These are phyloP conservation scores for Mythimna ferrago DNA, from an alignment of 2,888 invertebrate species.

Conservation along the genomic window DNA sequence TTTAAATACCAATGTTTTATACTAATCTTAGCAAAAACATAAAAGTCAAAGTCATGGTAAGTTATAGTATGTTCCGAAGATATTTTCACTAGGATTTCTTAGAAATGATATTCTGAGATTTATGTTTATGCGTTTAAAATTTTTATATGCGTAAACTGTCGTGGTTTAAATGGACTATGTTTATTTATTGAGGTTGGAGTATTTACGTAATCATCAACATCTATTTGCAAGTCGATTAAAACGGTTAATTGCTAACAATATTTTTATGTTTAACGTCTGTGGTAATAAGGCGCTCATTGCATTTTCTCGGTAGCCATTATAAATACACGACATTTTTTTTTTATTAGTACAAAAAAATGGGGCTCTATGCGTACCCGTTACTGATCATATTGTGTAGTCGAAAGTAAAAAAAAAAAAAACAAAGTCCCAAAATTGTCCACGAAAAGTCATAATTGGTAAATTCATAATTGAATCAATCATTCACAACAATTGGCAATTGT, in stretches of 20 bases:
- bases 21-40: conserved; percentile 59
- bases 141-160: conserved; percentile 35
- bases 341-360: too few species aligned
- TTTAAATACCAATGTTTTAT: conserved; percentile 50
- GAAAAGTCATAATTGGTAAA: too few species aligned
- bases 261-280: background rate
- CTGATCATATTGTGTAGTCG: too few species aligned
- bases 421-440: too few species aligned
- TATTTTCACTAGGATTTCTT: conserved; percentile 46
- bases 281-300: background rate
- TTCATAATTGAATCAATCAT: too few species aligned
- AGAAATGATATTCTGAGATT: conserved; percentile 40
- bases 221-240: background rate
- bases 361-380: too few species aligned
- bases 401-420: too few species aligned
- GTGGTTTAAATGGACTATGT: background rate
- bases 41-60: conserved; percentile 63
- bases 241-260: background rate
- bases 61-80: conserved; percentile 52
- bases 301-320: conserved; percentile 31
- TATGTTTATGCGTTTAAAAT: conserved; percentile 36
- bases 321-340: conserved; percentile 2
- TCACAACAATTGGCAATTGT: too few species aligned
- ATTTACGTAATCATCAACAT: conserved; percentile 11
- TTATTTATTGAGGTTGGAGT: conserved; percentile 15